Evolutionary conservation across 2,888 invertebrate genomes (phyloP).

Genomic region (Orchesellides sinensis): DNA sequence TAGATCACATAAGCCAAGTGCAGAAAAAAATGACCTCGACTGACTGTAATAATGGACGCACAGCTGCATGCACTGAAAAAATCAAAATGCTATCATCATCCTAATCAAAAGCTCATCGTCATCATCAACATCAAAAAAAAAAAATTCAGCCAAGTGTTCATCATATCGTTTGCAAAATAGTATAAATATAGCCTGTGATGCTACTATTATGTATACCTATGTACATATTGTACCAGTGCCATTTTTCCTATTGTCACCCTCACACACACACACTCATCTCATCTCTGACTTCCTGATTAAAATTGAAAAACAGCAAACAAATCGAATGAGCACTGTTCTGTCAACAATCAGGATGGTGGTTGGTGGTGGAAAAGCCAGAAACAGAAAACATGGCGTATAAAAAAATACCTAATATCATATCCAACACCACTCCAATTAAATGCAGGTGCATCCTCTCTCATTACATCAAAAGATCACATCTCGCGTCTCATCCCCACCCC

Average conservation of each 20-base stretch:
- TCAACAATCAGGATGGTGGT: too few relatives aligned
- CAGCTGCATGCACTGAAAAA: slow-evolving; percentile 59
- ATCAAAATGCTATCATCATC: slow-evolving; percentile 22
- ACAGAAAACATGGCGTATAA: neutral
- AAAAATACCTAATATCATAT: too few relatives aligned
- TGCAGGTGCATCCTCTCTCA: neutral
- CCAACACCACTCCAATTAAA: neutral
- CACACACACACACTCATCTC: neutral
- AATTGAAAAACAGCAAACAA: too few relatives aligned
- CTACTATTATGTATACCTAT: too few relatives aligned
- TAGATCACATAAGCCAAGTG: slow-evolving; percentile 12
- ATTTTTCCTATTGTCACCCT: neutral
- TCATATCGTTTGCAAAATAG: too few relatives aligned
- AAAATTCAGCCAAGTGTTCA: too few relatives aligned
- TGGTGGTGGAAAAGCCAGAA: too few relatives aligned
- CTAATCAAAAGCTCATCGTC: slow-evolving; percentile 1
- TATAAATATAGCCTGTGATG: too few relatives aligned
- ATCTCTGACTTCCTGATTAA: neutral
- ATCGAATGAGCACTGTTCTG: too few relatives aligned
- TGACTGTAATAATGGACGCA: slow-evolving; percentile 8
- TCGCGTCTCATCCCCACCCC: too few relatives aligned
- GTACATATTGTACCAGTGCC: neutral
- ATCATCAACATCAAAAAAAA: neutral
- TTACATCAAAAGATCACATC: too few relatives aligned
- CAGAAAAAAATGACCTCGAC: slow-evolving; percentile 49